Conservation (phyloP, 2,888 invertebrate genomes). For the Epistrophe eligans region DNA sequence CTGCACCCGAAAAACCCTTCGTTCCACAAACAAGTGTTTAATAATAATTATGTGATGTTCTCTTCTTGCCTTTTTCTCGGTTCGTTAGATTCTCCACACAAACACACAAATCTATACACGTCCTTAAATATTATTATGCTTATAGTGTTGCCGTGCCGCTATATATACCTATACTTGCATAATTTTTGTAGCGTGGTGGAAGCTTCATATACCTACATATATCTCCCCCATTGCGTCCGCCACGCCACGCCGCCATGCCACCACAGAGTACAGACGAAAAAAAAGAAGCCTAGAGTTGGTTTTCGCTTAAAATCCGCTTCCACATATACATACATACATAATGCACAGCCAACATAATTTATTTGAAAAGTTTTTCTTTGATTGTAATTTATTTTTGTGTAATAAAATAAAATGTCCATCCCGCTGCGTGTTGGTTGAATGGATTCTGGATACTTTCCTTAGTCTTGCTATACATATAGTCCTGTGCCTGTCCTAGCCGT, state of each 20-base stretch:
- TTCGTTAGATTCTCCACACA: slow-evolving; percentile 50
- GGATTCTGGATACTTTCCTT: slow-evolving; percentile 17
- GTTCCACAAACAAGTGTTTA: slow-evolving; percentile 43
- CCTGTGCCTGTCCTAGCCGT: not conserved
- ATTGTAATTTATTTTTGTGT: slow-evolving; percentile 76
- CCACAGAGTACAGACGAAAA: too few relatives aligned
- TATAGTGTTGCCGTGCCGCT: too few relatives aligned
- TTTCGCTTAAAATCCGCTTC: slow-evolving; percentile 60
- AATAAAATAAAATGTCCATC: slow-evolving; percentile 75
- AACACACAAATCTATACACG: not conserved
- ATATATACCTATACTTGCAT: too few relatives aligned
- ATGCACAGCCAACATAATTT: slow-evolving; percentile 67
- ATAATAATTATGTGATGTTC: slow-evolving; percentile 53
- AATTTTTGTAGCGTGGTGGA: not conserved
- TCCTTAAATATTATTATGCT: too few relatives aligned
- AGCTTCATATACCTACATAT: not conserved
- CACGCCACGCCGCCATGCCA: too few relatives aligned
- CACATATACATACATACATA: slow-evolving; percentile 63
- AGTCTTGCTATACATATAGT: slow-evolving; percentile 1
- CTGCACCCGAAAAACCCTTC: slow-evolving; percentile 1
- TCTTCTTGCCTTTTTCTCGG: slow-evolving; percentile 44
- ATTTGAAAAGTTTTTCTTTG: slow-evolving; percentile 75
- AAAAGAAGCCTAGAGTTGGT: slow-evolving; percentile 17
- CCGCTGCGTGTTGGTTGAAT: slow-evolving; percentile 68
- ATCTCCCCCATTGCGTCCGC: slow-evolving; percentile 1